Base-by-base conservation (phyloP, 2,888 invertebrate species). In the Drosophila niveifrons region DNA sequence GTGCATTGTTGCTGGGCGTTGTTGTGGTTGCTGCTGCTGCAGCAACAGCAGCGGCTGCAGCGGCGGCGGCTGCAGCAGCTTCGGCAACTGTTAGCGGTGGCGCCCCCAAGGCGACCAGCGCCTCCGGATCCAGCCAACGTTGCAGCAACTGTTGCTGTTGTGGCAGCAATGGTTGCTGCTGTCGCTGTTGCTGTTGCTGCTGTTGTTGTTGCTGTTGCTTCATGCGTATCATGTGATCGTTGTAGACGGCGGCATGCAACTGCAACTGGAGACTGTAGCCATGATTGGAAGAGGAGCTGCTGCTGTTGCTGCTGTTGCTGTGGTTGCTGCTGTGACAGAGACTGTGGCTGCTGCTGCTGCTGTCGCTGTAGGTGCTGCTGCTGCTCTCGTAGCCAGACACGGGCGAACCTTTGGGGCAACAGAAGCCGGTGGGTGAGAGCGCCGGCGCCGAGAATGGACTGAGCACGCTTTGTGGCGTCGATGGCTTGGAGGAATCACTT, bases 101-200 rank as follows among this genome's bases (percentile, higher is more conserved):
- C 47, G 51, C 55, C 15, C 56, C 52, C 64, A 68, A 52, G 62
- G 67, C 67, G 65, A 75, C 83, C 78, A 88, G 66, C 53, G 84
- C 84, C 64, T 93, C 94, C 80, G 93, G 93, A 78, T 94, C 94
- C 63, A 94, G 88, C 94, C 94, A 94, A 77, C 94, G 93, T 74
- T 94, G 94, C 58, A 94, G 93, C 29, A 67, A 62, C 23, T 69
- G 75, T 18, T 78, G 78, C 62, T 84, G 80, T 62, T 75, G 75
- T 23, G 23, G 6, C 6, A 23, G 6, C 23, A 23, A 23, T 23
- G 23, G 23, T 28, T 74, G 74, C 36, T 82, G 72, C 3, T 69
- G 69, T 2, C 85, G 81, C 0, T 78, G 78, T 0, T 80, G 78
- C 0, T 80, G 84, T 1, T 80, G 80, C n/a, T 80, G 76, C 8